Conservation (phyloP, 2,888 invertebrate genomes). For the Drosophila prolongata region DNA sequence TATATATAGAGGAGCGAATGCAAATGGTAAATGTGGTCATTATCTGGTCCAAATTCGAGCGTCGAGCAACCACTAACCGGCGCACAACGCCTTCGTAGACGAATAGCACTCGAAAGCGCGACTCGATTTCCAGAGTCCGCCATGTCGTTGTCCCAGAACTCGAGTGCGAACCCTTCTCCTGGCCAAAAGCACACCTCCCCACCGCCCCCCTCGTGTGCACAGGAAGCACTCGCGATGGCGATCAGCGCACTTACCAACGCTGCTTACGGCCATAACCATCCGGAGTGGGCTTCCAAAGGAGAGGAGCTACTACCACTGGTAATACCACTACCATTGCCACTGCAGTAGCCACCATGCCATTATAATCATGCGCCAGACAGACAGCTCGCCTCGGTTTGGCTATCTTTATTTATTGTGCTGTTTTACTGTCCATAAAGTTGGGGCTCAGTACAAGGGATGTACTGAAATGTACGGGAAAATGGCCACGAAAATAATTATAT, state of each 20-base stretch:
- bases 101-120: constrained; percentile 58
- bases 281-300: constrained; percentile 37
- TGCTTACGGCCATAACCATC: constrained; percentile 67
- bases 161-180: not conserved
- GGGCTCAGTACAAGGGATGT: constrained; percentile 40
- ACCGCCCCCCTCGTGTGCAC: constrained; percentile 37
- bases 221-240: constrained; percentile 79
- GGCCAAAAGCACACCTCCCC: not conserved
- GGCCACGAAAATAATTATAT: constrained; percentile 35
- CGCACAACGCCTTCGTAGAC: constrained; percentile 63
- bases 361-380: constrained; percentile 65
- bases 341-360: constrained; percentile 64
- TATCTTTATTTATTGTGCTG: constrained; percentile 80
- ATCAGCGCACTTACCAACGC: constrained; percentile 74
- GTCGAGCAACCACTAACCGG: constrained; percentile 18
- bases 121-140: constrained; percentile 43
- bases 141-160: constrained; percentile 37
- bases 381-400: constrained; percentile 8
- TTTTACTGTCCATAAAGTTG: constrained; percentile 74
- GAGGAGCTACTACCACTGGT: too few species aligned
- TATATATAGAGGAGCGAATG: constrained; percentile 40
- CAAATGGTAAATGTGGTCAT: constrained; percentile 73
- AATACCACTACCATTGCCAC: constrained; percentile 32
- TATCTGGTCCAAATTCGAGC: constrained; percentile 66
- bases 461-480: constrained; percentile 2